phyloP scores from a whole-genome alignment of 92 coral and sea anemone species.

The Porites lobata region DNA sequence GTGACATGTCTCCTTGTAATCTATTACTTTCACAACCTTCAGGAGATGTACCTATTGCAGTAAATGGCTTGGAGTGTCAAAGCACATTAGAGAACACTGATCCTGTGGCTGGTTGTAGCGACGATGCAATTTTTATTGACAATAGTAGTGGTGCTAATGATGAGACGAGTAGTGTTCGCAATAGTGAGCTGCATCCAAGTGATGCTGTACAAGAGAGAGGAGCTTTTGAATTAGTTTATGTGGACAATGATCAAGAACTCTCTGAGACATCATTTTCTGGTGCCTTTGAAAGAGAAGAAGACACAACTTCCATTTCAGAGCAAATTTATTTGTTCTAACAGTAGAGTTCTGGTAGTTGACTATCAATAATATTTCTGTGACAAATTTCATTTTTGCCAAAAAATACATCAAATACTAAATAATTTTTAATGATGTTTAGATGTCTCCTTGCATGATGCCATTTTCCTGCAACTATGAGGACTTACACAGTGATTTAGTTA shows the following conservation, averaged over 20 bases:
- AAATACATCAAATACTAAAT: no score
- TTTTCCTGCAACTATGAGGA: no score
- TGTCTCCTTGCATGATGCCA: no score
- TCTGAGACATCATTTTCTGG: background rate
- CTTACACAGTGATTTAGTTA: no score
- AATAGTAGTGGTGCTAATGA: background rate
- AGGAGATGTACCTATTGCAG: background rate
- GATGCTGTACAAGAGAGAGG: background rate
- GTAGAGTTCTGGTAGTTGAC: no score
- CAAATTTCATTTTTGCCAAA: no score
- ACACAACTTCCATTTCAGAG: conserved; percentile 7
- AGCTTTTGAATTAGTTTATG: background rate
- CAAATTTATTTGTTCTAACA: conserved; percentile 13
- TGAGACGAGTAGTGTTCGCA: background rate
- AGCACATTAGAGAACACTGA: background rate
- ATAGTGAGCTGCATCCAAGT: background rate
- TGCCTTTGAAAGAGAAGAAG: background rate
- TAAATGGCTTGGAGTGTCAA: background rate
- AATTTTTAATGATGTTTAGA: no score
- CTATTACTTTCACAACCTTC: conserved; percentile 15
- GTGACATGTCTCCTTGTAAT: conserved; percentile 26
- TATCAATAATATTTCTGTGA: no score
- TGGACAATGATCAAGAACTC: background rate
- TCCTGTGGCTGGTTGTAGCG: background rate
- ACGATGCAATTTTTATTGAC: background rate